These are phyloP conservation scores for Aporophyla nigra DNA, from an alignment of 2,888 invertebrate species.

Conservation along the genomic window DNA sequence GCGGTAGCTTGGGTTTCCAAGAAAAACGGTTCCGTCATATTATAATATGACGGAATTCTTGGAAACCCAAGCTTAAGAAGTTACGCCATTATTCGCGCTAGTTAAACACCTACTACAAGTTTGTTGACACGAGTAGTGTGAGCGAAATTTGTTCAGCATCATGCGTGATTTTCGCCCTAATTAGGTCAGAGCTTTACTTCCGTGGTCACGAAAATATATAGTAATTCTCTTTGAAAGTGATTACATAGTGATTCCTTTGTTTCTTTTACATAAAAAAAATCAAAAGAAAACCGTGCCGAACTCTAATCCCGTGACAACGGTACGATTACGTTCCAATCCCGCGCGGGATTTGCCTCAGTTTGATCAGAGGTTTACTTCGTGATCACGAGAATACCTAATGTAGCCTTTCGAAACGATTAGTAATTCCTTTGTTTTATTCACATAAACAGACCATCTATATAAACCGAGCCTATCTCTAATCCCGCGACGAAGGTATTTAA, in stretches of 20 bases:
- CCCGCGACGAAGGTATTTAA: neutral
- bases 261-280: neutral
- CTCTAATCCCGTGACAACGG: neutral
- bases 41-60: no score
- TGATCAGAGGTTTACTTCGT: no score
- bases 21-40: no score
- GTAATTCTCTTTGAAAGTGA: neutral
- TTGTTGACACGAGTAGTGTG: neutral
- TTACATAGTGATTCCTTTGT: constrained; percentile 2
- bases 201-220: neutral
- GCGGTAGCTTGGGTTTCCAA: no score
- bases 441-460: neutral
- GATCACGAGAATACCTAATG: neutral
- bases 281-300: neutral
- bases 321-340: neutral
- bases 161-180: no score
- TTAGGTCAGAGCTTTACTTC: neutral
- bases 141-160: neutral
- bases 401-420: neutral
- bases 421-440: constrained; percentile 5
- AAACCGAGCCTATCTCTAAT: neutral
- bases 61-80: no score
- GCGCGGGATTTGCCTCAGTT: no score
- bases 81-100: neutral
- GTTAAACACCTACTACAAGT: neutral